Percentiles rank a stretch among this genome's conserved stretches.
These are phyloP conservation scores for Agrilus planipennis DNA, from an alignment of 1,140 invertebrate species.

Conservation along the genomic window DNA sequence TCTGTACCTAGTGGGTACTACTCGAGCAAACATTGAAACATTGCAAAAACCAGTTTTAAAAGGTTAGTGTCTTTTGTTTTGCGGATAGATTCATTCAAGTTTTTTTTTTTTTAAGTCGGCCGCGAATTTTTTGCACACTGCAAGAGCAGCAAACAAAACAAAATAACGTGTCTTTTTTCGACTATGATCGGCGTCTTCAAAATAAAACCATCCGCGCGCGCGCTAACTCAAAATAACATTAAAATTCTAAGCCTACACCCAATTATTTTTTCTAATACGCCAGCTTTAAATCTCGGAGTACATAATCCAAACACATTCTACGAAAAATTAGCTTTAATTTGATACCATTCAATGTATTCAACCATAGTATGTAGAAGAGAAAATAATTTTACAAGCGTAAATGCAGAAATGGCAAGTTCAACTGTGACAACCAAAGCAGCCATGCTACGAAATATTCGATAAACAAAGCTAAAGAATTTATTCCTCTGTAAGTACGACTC, in stretches of 20 bases:
- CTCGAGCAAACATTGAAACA: too few relatives aligned
- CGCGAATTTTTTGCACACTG: too few relatives aligned
- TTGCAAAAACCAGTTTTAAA: too few relatives aligned
- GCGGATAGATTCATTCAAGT: too few relatives aligned
- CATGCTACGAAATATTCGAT: constrained; percentile 17
- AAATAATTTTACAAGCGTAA: constrained; percentile 25
- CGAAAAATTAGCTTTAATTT: constrained; percentile 20
- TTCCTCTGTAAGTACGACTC: constrained; percentile 11
- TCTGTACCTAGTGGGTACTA: too few relatives aligned
- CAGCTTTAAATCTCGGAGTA: constrained; percentile 2
- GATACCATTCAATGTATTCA: background rate
- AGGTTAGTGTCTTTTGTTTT: too few relatives aligned
- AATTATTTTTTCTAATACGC: constrained; percentile 23
- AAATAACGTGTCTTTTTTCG: constrained; percentile 6
- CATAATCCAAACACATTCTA: constrained; percentile 7
- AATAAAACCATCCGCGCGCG: background rate
- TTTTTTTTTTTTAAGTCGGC: too few relatives aligned
- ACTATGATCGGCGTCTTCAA: background rate
- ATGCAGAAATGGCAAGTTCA: constrained; percentile 6
- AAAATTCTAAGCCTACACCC: constrained; percentile 26
- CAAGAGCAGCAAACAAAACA: too few relatives aligned
- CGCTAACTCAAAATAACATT: constrained; percentile 22
- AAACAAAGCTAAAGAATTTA: constrained; percentile 14
- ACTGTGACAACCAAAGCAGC: constrained; percentile 16
- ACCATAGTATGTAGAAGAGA: constrained; percentile 9